Conservation (phyloP, 2,113 vertebrate genomes). For the Anser brachyrhynchus region DNA sequence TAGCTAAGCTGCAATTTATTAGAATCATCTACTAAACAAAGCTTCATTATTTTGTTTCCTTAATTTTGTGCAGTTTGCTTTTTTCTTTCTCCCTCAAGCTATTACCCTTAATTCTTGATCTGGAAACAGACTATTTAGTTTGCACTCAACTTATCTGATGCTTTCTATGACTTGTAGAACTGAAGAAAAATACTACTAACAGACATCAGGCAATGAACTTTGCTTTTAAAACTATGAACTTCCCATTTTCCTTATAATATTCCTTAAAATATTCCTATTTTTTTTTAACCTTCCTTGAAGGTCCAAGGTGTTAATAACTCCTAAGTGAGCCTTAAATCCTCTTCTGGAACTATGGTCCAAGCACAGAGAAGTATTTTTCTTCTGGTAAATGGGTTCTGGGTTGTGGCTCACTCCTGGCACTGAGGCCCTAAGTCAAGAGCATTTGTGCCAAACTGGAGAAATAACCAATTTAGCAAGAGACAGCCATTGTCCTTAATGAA, state of each 20-base stretch:
- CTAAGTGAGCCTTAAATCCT: neutral
- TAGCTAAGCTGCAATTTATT: neutral
- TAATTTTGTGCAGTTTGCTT: neutral
- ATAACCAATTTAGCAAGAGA: neutral
- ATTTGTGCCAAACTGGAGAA: neutral
- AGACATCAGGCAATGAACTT: neutral
- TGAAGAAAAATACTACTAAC: neutral
- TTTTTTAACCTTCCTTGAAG: neutral
- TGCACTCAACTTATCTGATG: neutral
- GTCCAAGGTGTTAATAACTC: neutral
- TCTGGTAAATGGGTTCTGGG: neutral
- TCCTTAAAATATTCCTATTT: neutral
- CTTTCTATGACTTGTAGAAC: neutral
- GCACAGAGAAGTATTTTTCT: neutral
- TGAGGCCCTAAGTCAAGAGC: neutral
- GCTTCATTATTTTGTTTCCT: neutral
- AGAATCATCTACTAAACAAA: neutral
- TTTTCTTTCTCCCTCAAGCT: neutral
- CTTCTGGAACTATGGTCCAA: neutral
- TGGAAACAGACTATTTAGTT: neutral
- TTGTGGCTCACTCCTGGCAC: neutral
- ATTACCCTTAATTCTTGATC: neutral
- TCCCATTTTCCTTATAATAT: neutral
- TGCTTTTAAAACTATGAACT: neutral
- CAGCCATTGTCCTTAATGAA: neutral